Conservation (phyloP, 2,113 vertebrate species). For the Circaetus gallicus region DNA sequence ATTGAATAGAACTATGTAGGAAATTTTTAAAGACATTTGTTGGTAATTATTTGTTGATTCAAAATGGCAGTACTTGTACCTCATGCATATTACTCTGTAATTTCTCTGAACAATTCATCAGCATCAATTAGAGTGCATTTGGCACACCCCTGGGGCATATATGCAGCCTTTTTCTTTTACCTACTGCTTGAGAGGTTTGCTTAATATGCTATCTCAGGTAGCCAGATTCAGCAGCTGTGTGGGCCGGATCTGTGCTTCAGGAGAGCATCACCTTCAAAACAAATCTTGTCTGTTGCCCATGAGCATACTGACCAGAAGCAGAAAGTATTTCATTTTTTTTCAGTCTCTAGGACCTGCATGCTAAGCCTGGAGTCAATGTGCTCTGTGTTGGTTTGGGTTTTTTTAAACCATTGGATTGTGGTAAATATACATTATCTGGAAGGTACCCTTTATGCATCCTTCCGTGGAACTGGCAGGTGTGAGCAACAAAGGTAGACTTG, state of each 20-base stretch:
- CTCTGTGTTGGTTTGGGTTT: accelerated
- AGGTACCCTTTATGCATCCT: not conserved
- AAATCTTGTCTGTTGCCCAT: not conserved
- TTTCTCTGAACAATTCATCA: not conserved
- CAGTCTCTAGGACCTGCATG: not conserved
- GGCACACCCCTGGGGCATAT: not conserved
- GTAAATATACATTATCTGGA: not conserved
- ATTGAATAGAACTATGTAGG: not conserved
- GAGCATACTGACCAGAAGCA: not conserved
- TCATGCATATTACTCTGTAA: not conserved
- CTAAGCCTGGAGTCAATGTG: not conserved
- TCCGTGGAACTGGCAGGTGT: not conserved
- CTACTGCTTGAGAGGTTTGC: not conserved
- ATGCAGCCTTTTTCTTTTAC: not conserved
- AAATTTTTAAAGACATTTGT: not conserved
- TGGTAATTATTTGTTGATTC: not conserved
- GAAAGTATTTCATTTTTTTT: not conserved
- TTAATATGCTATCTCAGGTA: not conserved
- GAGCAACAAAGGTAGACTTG: not conserved
- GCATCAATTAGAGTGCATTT: not conserved
- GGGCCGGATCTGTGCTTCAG: not conserved
- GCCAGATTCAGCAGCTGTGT: not conserved
- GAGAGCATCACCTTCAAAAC: not conserved
- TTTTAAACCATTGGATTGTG: not conserved
- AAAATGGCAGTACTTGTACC: not conserved